Evolutionary conservation across 2,888 invertebrate genomes (phyloP).

Genomic region (Eupelmus urozonus): DNA sequence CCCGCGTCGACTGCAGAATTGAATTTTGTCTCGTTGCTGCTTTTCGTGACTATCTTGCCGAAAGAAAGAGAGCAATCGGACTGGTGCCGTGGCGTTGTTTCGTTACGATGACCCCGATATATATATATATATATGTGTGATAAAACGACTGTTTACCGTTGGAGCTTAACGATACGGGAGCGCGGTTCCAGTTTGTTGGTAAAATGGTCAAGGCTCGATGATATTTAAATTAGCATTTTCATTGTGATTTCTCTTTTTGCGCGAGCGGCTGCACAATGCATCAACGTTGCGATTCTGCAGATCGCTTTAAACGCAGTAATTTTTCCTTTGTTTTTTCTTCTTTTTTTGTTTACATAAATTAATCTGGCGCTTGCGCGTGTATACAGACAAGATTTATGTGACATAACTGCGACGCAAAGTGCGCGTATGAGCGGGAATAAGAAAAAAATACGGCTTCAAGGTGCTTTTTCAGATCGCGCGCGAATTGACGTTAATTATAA

Average conservation of each 20-base stretch:
- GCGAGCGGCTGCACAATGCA: background rate
- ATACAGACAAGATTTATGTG: constrained; percentile 8
- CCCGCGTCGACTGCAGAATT: constrained; percentile 17
- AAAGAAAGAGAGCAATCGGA: constrained; percentile 22
- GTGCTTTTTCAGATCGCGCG: constrained; percentile 15
- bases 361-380: background rate
- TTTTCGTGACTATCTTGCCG: background rate
- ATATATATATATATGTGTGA: background rate
- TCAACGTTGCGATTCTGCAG: background rate
- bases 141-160: background rate
- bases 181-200: background rate
- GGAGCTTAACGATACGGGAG: background rate
- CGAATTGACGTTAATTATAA: constrained; percentile 52
- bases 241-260: background rate
- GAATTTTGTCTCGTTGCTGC: constrained; percentile 40
- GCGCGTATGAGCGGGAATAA: too few relatives aligned
- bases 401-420: constrained; percentile 2
- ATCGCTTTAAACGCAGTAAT: background rate
- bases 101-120: constrained; percentile 32
- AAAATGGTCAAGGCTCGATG: background rate
- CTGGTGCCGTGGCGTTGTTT: constrained; percentile 15
- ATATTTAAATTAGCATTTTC: background rate
- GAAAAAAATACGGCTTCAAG: constrained; percentile 10
- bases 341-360: constrained; percentile 26
- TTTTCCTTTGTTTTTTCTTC: too few relatives aligned